Evolutionary conservation across 2,797 vertebrate genomes (phyloP), one percentile per base, ranked within the genome.

Genomic region (Microctenopoma steveboyesi): DNA sequence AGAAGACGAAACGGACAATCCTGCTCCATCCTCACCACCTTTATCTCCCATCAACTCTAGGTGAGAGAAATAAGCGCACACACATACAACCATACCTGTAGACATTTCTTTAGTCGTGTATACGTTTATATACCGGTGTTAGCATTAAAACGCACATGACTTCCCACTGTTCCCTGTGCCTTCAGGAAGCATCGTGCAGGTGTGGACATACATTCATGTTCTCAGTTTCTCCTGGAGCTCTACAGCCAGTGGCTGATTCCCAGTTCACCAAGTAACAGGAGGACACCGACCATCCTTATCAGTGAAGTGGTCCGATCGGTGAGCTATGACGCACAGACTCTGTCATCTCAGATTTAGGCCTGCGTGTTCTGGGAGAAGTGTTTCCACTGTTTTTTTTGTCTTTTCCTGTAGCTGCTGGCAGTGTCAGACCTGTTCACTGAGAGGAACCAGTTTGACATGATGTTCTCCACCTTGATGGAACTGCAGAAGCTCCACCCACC

Each of bases 371-470:
- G 15, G 37, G 4, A 5, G 16, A 43, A 15, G 16, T 43, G 14
- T 16, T 6, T 39, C 9, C 37, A 2, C 5, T 37, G 4, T 18
- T 59, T 18, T 16, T 6, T 14, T 18, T 33, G 1, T 25, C 1
- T 0, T 42, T 28, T 22, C 45, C 13, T 79, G 48, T 43, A 99
- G 98, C 95, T 99, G 88, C 94, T 99, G 76, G 96, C 97, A 14
- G 97, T 99, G 65, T 99, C 98, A 0, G 98, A 99, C 91, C 90
- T 99, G 73, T 99, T 99, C 94, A 99, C 98, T 0, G 98, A 99
- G 89, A 95, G 98, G 84, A 98, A 94, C 89, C 98, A 99, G 91
- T 99, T 98, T 88, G 97, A 99, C 89, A 98, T 96, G 96, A 99
- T 99, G 98, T 99, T 97, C 75, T 89, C 93, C 58, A 97, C 98